phyloP scores from a whole-genome alignment of 1,140 invertebrate species.

The Eueides isabella region DNA sequence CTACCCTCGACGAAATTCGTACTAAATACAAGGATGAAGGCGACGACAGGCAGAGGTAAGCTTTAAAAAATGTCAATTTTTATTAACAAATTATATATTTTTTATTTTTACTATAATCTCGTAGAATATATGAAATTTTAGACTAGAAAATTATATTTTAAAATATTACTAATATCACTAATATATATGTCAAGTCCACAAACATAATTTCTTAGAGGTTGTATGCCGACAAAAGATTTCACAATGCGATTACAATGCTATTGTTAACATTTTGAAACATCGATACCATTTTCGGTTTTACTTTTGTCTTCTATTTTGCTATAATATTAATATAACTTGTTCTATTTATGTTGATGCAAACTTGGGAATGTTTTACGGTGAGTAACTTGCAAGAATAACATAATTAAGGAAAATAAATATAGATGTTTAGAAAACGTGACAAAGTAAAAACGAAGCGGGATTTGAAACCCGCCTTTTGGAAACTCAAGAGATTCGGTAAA shows the following conservation, averaged over 20 bases:
- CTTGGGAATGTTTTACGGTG: slow-evolving; percentile 49
- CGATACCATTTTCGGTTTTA: slow-evolving; percentile 40
- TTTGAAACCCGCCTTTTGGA: too few relatives aligned
- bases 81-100: neutral
- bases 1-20: slow-evolving; percentile 94
- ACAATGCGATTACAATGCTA: slow-evolving; percentile 49
- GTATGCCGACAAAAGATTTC: slow-evolving; percentile 50
- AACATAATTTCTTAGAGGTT: slow-evolving; percentile 30
- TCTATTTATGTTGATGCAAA: slow-evolving; percentile 56
- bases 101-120: neutral
- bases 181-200: slow-evolving; percentile 59
- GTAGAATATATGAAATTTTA: neutral
- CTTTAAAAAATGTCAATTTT: neutral
- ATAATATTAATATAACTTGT: slow-evolving; percentile 41
- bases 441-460: too few relatives aligned
- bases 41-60: slow-evolving; percentile 87
- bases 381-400: slow-evolving; percentile 34
- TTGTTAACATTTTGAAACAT: slow-evolving; percentile 48
- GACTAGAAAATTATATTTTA: neutral
- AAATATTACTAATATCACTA: neutral
- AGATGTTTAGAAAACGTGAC: too few relatives aligned
- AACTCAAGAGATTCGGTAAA: too few relatives aligned
- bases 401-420: too few relatives aligned
- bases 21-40: slow-evolving; percentile 95
- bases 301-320: slow-evolving; percentile 34